A percentile compares a stretch with the other conserved stretches of the same genome.
phyloP scores from a whole-genome alignment of 2,888 invertebrate genomes.

The Diadegma fenestrale region DNA sequence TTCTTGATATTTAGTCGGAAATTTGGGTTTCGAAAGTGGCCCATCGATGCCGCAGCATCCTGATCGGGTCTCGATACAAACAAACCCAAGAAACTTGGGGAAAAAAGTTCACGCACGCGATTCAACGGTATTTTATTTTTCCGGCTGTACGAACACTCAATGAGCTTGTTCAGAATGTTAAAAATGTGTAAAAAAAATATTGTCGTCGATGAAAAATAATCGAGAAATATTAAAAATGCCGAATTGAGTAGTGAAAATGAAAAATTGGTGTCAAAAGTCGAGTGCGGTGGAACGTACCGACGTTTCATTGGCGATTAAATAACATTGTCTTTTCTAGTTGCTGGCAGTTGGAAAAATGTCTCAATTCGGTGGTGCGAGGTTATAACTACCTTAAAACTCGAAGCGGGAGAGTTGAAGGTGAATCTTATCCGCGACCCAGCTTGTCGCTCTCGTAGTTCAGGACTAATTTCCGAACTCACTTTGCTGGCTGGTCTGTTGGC shows the following conservation, averaged over 20 bases:
- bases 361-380: neutral
- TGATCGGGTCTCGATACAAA: too few relatives aligned
- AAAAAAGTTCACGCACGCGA: too few relatives aligned
- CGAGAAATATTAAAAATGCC: neutral
- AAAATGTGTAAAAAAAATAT: neutral
- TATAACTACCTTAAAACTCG: conserved; percentile 10
- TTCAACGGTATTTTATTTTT: too few relatives aligned
- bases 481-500: conserved; percentile 3
- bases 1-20: too few relatives aligned
- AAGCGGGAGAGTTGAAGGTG: neutral
- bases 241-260: neutral
- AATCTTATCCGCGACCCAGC: conserved; percentile 10
- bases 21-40: too few relatives aligned
- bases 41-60: too few relatives aligned
- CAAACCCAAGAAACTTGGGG: too few relatives aligned
- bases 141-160: too few relatives aligned
- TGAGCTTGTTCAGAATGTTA: too few relatives aligned
- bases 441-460: conserved; percentile 12
- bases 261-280: neutral
- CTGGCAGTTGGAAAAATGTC: neutral
- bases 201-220: neutral
- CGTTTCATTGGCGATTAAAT: neutral
- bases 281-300: neutral
- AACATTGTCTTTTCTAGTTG: neutral
- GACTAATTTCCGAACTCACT: conserved; percentile 11